A percentile compares a stretch with the other conserved stretches of the same genome.
Evolutionary conservation across 2,113 vertebrate species (phyloP).

Genomic region (Colistium nudipinnis): DNA sequence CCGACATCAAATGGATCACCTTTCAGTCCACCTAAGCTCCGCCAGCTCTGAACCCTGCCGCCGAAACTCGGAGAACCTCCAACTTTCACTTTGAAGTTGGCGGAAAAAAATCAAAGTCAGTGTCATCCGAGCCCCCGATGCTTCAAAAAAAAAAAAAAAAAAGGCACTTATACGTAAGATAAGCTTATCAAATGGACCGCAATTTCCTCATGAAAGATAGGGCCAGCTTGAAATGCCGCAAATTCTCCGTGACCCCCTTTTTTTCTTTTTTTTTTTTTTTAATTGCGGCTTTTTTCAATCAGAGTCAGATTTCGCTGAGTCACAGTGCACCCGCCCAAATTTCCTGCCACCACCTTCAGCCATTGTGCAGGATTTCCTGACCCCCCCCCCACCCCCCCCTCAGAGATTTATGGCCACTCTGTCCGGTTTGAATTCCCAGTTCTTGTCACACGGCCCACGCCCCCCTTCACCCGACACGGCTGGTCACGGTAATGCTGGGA

Average conservation of each 20-base stretch:
- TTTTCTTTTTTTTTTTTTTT: background rate
- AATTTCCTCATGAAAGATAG: conserved; percentile 63
- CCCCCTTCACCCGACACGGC: conserved; percentile 26
- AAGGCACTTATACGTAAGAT: conserved; percentile 50
- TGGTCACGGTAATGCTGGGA: conserved; percentile 43
- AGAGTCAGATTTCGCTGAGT: conserved; percentile 50
- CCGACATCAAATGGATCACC: conserved; percentile 72
- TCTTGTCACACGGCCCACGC: conserved; percentile 28
- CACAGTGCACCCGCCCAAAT: conserved; percentile 27
- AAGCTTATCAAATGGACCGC: conserved; percentile 68
- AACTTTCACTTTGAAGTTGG: conserved; percentile 67
- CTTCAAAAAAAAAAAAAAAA: conserved; percentile 56
- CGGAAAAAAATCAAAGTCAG: conserved; percentile 61
- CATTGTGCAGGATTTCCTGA: conserved; percentile 60
- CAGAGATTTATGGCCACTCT: conserved; percentile 13
- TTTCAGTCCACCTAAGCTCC: conserved; percentile 68
- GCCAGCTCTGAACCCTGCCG: conserved; percentile 51
- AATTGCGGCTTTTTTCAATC: conserved; percentile 40
- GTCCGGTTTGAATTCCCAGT: conserved; percentile 52
- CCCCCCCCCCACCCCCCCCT: background rate
- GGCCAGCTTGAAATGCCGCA: conserved; percentile 15
- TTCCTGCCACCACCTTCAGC: conserved; percentile 42
- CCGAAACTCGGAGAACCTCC: conserved; percentile 53
- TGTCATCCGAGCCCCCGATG: conserved; percentile 52
- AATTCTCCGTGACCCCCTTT: conserved; percentile 38